These are phyloP conservation scores for Alsophila aescularia DNA, from an alignment of 2,888 invertebrate genomes.

Conservation along the genomic window DNA sequence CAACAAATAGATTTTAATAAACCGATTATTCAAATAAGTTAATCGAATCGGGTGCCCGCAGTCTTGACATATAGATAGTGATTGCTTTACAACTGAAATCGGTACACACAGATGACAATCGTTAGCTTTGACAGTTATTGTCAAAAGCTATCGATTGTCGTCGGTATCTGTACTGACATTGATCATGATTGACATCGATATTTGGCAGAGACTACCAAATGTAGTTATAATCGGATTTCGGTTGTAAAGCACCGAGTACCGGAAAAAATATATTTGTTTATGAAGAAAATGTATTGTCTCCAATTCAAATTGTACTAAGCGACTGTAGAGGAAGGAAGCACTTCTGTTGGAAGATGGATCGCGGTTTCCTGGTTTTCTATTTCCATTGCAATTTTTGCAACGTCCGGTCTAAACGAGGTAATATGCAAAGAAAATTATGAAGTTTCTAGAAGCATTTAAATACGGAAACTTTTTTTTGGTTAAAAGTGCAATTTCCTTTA, in stretches of 20 bases:
- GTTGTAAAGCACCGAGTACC: no score
- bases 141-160: no score
- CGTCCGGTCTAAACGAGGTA: conserved; percentile 21
- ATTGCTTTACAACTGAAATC: no score
- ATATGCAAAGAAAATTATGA: conserved; percentile 20
- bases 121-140: no score
- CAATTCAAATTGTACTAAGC: background rate
- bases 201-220: no score
- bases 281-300: background rate
- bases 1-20: conserved; percentile 32
- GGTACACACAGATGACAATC: no score
- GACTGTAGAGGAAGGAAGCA: no score
- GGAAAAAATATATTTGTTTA: background rate
- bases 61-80: no score
- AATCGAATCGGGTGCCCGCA: conserved; percentile 38
- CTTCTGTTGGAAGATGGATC: background rate
- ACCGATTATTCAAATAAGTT: conserved; percentile 37
- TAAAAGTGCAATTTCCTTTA: conserved; percentile 44
- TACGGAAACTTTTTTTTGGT: conserved; percentile 29
- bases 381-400: background rate
- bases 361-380: conserved; percentile 1
- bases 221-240: no score
- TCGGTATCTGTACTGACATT: no score
- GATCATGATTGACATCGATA: no score
- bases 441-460: conserved; percentile 17